phyloP scores from a whole-genome alignment of 1,140 invertebrate species.

The Euura saliciscinereae region DNA sequence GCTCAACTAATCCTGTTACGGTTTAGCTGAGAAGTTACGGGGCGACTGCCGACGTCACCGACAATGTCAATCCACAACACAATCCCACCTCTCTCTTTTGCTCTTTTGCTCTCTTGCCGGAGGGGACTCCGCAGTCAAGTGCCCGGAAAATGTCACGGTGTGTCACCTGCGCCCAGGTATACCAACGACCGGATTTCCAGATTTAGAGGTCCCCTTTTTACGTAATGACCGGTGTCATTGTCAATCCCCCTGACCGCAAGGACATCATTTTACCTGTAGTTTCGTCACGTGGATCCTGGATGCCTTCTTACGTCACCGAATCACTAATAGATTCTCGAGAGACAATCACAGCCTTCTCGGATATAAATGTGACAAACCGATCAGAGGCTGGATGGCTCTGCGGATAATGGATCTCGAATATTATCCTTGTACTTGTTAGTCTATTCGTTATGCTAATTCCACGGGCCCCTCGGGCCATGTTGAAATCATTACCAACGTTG shows the following conservation, averaged over 20 bases:
- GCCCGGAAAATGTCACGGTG: background rate
- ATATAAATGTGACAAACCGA: background rate
- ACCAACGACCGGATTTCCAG: background rate
- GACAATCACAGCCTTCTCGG: background rate
- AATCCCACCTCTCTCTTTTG: background rate
- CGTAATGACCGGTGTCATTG: background rate
- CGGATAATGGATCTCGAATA: background rate
- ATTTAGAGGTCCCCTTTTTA: background rate
- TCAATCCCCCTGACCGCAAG: background rate
- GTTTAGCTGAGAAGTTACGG: background rate
- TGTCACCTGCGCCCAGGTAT: background rate
- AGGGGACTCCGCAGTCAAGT: background rate
- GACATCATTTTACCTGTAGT: background rate
- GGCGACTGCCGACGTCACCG: background rate
- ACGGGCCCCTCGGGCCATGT: background rate
- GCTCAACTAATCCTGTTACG: constrained; percentile 4
- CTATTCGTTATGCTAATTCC: background rate
- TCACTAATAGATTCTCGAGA: background rate
- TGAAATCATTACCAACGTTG: background rate
- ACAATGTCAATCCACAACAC: background rate
- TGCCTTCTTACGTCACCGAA: background rate
- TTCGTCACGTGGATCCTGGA: background rate
- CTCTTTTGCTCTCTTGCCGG: background rate
- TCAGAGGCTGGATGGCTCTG: background rate
- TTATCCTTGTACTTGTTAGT: background rate